Percentiles rank a stretch among this genome's conserved stretches.
phyloP scores from a whole-genome alignment of 1,140 invertebrate species.

The Metopolophium dirhodum region DNA sequence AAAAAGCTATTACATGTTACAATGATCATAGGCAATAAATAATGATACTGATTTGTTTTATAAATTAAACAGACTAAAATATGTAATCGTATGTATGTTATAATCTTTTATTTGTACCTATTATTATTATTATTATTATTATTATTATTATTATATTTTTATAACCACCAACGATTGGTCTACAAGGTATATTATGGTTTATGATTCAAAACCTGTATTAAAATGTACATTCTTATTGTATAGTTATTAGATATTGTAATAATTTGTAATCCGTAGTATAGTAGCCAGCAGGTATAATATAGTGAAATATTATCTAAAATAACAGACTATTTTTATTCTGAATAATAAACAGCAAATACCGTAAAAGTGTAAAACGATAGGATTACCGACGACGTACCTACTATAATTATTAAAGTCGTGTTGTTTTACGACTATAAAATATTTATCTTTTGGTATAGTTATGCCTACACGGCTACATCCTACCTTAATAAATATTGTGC shows the following conservation, averaged over 20 bases:
- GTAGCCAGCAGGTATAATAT: no score
- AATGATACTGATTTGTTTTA: not conserved
- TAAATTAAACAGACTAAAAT: not conserved
- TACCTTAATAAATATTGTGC: no score
- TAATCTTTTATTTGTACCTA: not conserved
- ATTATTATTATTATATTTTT: not conserved
- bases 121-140: not conserved
- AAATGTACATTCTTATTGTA: not conserved
- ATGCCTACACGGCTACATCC: no score
- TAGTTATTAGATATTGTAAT: not conserved
- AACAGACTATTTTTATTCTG: not conserved
- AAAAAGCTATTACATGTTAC: constrained; percentile 36
- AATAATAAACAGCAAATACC: not conserved
- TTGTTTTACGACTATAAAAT: no score
- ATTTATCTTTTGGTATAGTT: no score
- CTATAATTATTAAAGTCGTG: no score
- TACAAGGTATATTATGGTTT: not conserved
- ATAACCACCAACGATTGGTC: not conserved
- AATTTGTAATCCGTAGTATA: no score
- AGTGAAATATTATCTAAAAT: not conserved
- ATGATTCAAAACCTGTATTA: not conserved
- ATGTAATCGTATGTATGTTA: not conserved
- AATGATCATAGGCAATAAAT: not conserved
- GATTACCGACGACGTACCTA: no score
- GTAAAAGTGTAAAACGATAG: no score